Base-by-base conservation (phyloP, 2,888 invertebrate species). In the Sarcophaga caerulescens region DNA sequence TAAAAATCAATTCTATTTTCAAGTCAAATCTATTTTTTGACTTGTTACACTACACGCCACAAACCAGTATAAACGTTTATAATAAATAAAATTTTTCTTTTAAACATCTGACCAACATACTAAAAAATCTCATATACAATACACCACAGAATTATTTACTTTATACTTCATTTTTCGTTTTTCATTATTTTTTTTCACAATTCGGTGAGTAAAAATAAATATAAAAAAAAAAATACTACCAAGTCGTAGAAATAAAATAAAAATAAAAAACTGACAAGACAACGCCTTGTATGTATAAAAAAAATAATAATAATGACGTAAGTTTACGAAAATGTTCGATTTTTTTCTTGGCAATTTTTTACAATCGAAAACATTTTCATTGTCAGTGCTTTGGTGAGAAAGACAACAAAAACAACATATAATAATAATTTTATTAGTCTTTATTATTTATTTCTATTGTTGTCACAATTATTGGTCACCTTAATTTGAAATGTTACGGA, bases 241-340 rank as follows among this genome's bases (percentile, higher is more conserved):
- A 17, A 14, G 17, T 52, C 19, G 57, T 57, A 8, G n/a, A 71
- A 59, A 77, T 25, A 70, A 63, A 47, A 75, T 35, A 79, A 57
- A 69, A 79, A 74, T 12, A 79, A 70, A 52, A 52, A 52, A 52
- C 17, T 35, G 70, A 71, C 63, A 81, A 70, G 71, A 76, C 82
- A 71, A 79, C 82, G 82, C 79, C 82, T 85, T 76, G 47, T 76
- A 65, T 59, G 23, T 70, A 60, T 17, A 52, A 2, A 52, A 17
- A 52, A 52, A 52, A 12, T 14, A 52, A 12, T 14, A 62, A 68
- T 66, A 74, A 77, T 85, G 85, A 85, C 85, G 85, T 80, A 85
- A 85, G 82, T 52, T 23, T 23, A 59, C n/a, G 62, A 45, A 14
- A 21, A 59, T 68, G 69, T 70, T 19, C n/a, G 21, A 44, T 11